Conservation (phyloP, 2,113 vertebrate species). For the Atractosteus spatula region DNA sequence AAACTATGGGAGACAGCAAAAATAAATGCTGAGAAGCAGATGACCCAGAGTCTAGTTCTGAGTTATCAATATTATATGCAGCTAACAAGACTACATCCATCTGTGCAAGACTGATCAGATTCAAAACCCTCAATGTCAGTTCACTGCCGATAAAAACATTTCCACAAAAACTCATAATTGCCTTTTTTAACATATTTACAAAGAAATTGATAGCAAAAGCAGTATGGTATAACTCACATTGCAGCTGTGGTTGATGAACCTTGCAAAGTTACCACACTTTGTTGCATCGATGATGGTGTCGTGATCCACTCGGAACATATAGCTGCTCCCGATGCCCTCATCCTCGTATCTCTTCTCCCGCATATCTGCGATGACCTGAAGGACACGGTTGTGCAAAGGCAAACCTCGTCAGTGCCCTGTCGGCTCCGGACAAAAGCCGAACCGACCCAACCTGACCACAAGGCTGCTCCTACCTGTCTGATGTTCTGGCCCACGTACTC, state of each 20-base stretch:
- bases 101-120: too few species aligned
- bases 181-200: too few species aligned
- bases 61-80: too few species aligned
- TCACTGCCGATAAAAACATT: too few species aligned
- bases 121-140: too few species aligned
- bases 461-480: slow-evolving; percentile 78
- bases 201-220: too few species aligned
- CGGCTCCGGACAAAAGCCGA: neutral
- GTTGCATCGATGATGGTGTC: slow-evolving; percentile 98
- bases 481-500: slow-evolving; percentile 98
- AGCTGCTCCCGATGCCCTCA: slow-evolving; percentile 97
- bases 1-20: too few species aligned
- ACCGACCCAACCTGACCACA: neutral
- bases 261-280: slow-evolving; percentile 94
- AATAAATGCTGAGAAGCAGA: too few species aligned
- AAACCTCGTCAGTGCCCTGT: neutral
- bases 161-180: too few species aligned
- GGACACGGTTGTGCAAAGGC: neutral
- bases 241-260: slow-evolving; percentile 99
- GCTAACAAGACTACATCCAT: too few species aligned
- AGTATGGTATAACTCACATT: slow-evolving; percentile 74
- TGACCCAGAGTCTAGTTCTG: too few species aligned
- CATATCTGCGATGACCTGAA: slow-evolving; percentile 97
- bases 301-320: slow-evolving; percentile 98
- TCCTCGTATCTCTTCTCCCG: slow-evolving; percentile 95